Conservation (phyloP, 2,113 vertebrate genomes). For the Oncorhynchus keta region DNA sequence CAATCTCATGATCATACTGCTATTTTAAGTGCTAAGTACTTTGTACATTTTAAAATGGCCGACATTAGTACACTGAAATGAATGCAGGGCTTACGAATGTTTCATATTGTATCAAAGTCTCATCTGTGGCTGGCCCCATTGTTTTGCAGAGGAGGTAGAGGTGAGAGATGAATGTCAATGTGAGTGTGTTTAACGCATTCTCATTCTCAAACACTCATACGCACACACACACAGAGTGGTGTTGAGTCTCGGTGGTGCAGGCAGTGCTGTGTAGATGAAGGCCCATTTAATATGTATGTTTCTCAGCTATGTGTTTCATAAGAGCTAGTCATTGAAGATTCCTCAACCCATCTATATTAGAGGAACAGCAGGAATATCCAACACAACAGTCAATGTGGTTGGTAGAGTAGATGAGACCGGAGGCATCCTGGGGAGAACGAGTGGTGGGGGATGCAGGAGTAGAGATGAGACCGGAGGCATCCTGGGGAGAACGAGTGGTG, state of each 20-base stretch:
- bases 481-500: too few species aligned
- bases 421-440: too few species aligned
- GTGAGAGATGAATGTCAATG: conserved; percentile 71
- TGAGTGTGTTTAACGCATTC: conserved; percentile 44
- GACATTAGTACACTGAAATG: conserved; percentile 57
- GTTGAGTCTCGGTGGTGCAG: conserved; percentile 38
- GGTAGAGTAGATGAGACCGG: conserved; percentile 30
- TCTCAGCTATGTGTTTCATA: conserved; percentile 60
- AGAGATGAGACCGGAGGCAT: too few species aligned
- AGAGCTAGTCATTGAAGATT: conserved; percentile 67
- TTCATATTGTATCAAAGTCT: conserved; percentile 69
- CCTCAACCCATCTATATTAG: conserved; percentile 56
- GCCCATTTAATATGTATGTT: conserved; percentile 74
- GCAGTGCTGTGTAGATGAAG: conserved; percentile 48
- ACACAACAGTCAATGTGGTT: conserved; percentile 59
- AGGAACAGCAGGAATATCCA: conserved; percentile 66
- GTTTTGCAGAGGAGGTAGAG: conserved; percentile 58
- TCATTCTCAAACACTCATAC: conserved; percentile 45
- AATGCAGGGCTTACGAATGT: conserved; percentile 68
- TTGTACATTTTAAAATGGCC: conserved; percentile 66
- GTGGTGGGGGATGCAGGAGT: too few species aligned
- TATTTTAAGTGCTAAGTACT: conserved; percentile 44
- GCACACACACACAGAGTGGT: conserved; percentile 48
- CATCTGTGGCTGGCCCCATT: conserved; percentile 71
- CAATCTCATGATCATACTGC: conserved; percentile 42